These are phyloP conservation scores for Meriones psammophilus DNA, from an alignment of 2,797 vertebrate species.

Conservation along the genomic window DNA sequence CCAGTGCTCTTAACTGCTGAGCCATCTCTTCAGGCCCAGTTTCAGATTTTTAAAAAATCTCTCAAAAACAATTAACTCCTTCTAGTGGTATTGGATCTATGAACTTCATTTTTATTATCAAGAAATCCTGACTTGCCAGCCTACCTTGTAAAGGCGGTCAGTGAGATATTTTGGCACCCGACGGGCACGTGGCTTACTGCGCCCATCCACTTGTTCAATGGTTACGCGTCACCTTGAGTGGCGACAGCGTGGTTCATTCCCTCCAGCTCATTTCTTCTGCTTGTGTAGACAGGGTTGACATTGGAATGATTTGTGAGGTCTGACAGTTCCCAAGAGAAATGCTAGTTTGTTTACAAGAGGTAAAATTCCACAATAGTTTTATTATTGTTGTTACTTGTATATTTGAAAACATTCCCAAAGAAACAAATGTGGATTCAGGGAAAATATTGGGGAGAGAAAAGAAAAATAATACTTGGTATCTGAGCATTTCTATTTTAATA, in stretches of 20 bases:
- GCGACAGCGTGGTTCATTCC: constrained; percentile 4
- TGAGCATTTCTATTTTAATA: constrained; percentile 87
- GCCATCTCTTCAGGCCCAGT: not conserved
- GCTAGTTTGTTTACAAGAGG: constrained; percentile 59
- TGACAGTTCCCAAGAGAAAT: constrained; percentile 64
- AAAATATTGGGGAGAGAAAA: constrained; percentile 82
- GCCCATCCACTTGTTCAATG: not conserved
- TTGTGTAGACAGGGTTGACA: constrained; percentile 13
- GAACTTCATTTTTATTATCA: constrained; percentile 10
- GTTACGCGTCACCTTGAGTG: not conserved
- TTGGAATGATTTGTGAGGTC: constrained; percentile 53
- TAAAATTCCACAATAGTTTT: constrained; percentile 65
- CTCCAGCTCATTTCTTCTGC: constrained; percentile 35
- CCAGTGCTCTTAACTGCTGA: not conserved
- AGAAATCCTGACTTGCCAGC: not conserved
- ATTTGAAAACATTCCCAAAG: constrained; percentile 87
- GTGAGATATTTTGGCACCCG: not conserved
- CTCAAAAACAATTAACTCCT: constrained; percentile 24
- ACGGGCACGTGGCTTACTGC: not conserved
- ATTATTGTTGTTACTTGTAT: constrained; percentile 78
- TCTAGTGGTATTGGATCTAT: constrained; percentile 26
- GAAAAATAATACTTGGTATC: constrained; percentile 88
- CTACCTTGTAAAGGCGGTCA: constrained; percentile 23
- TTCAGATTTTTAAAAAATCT: not conserved
- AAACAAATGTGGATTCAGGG: constrained; percentile 86